Conservation (phyloP, 1,140 invertebrate species). For the roundworm (Caenorhabditis elegans) region DNA sequence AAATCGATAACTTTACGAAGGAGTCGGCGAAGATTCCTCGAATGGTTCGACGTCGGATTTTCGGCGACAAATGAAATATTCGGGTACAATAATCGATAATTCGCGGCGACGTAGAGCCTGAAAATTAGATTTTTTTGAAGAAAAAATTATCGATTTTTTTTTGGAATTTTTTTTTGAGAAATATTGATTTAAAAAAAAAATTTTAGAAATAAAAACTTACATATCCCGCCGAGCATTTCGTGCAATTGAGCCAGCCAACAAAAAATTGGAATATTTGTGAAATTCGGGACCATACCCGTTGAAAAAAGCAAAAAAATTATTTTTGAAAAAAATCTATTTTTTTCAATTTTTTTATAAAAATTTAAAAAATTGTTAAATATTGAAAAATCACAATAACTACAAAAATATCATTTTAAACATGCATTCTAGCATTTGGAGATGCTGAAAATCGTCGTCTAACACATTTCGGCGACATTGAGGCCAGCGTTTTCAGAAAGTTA, state of each 20-base stretch:
- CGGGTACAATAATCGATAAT: conserved; percentile 33
- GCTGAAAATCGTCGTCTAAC: not conserved
- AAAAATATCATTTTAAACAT: not conserved
- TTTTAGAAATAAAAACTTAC: too few relatives aligned
- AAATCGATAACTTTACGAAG: not conserved
- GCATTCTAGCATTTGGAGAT: not conserved
- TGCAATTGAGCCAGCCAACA: too few relatives aligned
- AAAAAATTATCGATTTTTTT: not conserved
- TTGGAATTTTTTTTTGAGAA: too few relatives aligned
- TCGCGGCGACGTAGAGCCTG: conserved; percentile 29
- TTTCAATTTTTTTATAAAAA: too few relatives aligned
- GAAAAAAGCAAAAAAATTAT: too few relatives aligned
- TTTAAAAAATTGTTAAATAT: too few relatives aligned
- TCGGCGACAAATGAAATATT: conserved; percentile 37
- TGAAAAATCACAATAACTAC: too few relatives aligned
- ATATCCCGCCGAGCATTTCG: too few relatives aligned
- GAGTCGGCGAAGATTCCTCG: not conserved
- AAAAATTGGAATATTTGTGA: too few relatives aligned
- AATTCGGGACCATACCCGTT: too few relatives aligned
- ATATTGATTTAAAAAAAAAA: too few relatives aligned
- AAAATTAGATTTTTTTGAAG: not conserved
- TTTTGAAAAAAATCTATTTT: too few relatives aligned
- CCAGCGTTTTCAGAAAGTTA: not conserved
- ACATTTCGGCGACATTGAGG: not conserved
- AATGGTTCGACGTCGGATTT: not conserved